Percentiles rank a stretch among this genome's conserved stretches.
phyloP scores from a whole-genome alignment of 2,113 vertebrate genomes.

The Lagopus muta region DNA sequence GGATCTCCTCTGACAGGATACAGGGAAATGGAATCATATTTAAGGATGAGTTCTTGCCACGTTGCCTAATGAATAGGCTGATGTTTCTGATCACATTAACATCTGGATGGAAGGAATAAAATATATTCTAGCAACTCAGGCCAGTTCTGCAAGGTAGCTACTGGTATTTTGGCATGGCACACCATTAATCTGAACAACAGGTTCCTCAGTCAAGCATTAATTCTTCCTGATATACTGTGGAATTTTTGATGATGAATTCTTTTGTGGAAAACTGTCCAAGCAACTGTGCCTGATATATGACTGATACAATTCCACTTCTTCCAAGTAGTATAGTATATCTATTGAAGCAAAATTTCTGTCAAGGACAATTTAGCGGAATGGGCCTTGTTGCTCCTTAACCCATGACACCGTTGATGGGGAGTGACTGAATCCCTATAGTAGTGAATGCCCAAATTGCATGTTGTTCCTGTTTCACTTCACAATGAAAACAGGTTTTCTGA shows the following conservation, averaged over 20 bases:
- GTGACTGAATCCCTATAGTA: background rate
- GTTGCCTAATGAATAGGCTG: background rate
- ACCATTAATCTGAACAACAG: slow-evolving; percentile 4
- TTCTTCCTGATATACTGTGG: background rate
- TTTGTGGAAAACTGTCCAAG: slow-evolving; percentile 23
- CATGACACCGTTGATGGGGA: background rate
- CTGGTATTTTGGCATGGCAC: background rate
- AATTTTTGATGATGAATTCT: slow-evolving; percentile 11
- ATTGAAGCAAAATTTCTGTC: background rate
- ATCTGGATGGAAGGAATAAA: slow-evolving; percentile 39
- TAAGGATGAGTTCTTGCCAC: background rate
- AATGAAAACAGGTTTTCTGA: background rate
- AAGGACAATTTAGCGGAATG: background rate
- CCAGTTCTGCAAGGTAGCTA: background rate
- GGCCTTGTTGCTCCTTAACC: background rate
- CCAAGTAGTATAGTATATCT: background rate
- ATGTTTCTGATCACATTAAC: slow-evolving; percentile 11
- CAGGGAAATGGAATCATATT: background rate
- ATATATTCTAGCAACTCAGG: background rate
- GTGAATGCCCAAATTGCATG: background rate
- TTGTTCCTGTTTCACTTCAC: background rate
- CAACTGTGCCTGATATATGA: background rate
- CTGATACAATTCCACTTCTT: background rate
- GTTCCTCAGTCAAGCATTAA: slow-evolving; percentile 5
- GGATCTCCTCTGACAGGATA: background rate